Conservation (phyloP, 2,888 invertebrate genomes). For the Platycheirus rosarum region DNA sequence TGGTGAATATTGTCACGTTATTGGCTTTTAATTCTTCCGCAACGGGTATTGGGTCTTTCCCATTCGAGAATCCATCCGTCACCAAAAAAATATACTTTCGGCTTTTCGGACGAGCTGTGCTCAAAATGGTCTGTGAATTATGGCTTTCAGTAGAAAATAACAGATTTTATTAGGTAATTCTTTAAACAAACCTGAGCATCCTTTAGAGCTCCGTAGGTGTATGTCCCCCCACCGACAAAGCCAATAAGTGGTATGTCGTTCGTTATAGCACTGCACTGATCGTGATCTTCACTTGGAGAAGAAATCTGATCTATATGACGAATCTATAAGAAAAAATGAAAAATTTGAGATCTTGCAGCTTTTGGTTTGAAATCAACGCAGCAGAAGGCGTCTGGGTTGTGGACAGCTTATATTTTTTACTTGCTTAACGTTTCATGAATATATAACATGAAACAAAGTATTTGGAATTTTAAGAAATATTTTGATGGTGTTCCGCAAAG, state of each 20-base stretch:
- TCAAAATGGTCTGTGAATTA: constrained; percentile 83
- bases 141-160: constrained; percentile 1
- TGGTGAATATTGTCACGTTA: constrained; percentile 84
- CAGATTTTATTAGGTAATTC: not conserved
- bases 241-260: constrained; percentile 85
- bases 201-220: constrained; percentile 87
- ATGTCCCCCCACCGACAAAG: constrained; percentile 88
- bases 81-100: constrained; percentile 87
- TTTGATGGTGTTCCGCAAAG: too few species aligned
- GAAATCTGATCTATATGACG: constrained; percentile 86
- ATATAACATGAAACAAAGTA: too few species aligned
- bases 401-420: too few species aligned
- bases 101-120: constrained; percentile 82
- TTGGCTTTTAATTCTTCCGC: constrained; percentile 84
- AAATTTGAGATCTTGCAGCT: too few species aligned
- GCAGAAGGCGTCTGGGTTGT: too few species aligned
- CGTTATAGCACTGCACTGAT: constrained; percentile 86
- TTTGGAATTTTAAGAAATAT: too few species aligned
- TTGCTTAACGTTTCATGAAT: too few species aligned
- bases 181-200: constrained; percentile 84
- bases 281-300: constrained; percentile 83
- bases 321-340: constrained; percentile 74
- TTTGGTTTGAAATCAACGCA: too few species aligned
- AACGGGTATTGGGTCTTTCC: constrained; percentile 86
- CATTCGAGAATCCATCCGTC: constrained; percentile 89